phyloP scores from a whole-genome alignment of 1,140 invertebrate species.

The Chlorops oryzae region DNA sequence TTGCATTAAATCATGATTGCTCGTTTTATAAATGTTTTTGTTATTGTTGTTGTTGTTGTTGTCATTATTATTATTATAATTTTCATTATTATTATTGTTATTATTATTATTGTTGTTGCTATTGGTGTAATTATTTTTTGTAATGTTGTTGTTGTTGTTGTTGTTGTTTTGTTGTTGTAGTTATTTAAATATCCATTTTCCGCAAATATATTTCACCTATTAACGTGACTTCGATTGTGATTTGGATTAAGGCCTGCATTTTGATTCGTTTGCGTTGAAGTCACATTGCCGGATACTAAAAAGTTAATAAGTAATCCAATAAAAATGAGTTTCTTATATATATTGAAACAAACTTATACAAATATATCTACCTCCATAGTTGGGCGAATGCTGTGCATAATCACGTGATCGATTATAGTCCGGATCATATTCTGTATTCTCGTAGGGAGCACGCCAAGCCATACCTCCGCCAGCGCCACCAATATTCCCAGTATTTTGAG shows the following conservation, averaged over 20 bases:
- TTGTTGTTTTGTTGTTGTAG: constrained; percentile 17
- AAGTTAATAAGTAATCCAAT: too few species aligned
- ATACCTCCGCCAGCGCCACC: constrained; percentile 17
- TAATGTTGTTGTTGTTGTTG: constrained; percentile 18
- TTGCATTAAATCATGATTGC: constrained; percentile 10
- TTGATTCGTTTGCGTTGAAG: constrained; percentile 25
- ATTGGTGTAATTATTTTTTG: constrained; percentile 7
- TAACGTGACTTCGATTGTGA: constrained; percentile 45
- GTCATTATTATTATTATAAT: constrained; percentile 15
- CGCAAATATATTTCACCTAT: constrained; percentile 44
- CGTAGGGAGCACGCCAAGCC: constrained; percentile 28
- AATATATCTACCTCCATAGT: constrained; percentile 29
- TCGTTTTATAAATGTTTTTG: constrained; percentile 2
- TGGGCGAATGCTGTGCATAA: constrained; percentile 42
- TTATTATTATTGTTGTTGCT: constrained; percentile 8
- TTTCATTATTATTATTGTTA: constrained; percentile 12
- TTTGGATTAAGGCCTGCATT: constrained; percentile 38
- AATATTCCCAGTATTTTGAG: constrained; percentile 24
- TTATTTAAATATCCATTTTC: constrained; percentile 18
- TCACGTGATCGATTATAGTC: constrained; percentile 39
- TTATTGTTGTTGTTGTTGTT: constrained; percentile 10
- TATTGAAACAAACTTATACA: too few species aligned
- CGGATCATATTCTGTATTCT: constrained; percentile 35
- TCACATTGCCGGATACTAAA: constrained; percentile 8
- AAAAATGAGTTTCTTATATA: too few species aligned